Conservation (phyloP, 2,797 vertebrate genomes). For the Steatocranus sp. region DNA sequence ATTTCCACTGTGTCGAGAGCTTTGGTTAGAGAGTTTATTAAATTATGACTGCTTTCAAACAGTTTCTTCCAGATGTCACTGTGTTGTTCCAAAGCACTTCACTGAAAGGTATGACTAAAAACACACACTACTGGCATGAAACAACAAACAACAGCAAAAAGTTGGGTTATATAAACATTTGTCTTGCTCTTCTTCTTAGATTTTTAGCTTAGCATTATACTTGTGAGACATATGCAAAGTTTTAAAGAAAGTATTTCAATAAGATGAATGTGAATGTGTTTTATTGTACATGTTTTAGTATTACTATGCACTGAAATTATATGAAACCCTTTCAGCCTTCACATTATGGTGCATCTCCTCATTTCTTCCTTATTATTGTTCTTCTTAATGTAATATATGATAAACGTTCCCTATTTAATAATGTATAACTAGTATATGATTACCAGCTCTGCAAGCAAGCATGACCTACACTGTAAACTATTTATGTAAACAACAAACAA, state of each 20-base stretch:
- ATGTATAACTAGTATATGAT: slow-evolving; percentile 8
- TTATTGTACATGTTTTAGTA: background rate
- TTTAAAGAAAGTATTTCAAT: background rate
- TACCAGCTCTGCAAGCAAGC: slow-evolving; percentile 6
- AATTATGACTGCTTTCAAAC: background rate
- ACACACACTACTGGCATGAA: background rate
- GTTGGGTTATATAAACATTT: background rate
- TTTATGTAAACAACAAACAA: slow-evolving; percentile 24
- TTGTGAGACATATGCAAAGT: background rate
- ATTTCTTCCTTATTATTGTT: background rate
- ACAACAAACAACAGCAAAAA: background rate
- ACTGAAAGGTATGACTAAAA: background rate
- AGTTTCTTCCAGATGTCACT: background rate
- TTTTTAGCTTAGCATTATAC: background rate
- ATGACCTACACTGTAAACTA: slow-evolving; percentile 39
- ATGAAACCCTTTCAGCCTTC: background rate
- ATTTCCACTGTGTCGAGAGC: background rate
- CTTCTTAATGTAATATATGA: background rate
- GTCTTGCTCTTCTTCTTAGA: background rate
- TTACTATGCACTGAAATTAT: background rate
- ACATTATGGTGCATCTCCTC: background rate
- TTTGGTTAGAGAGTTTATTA: background rate
- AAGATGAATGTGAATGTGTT: background rate
- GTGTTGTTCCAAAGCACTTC: background rate
- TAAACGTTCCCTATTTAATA: background rate